phyloP scores from a whole-genome alignment of 2,113 vertebrate genomes.

The Prochilodus magdalenae region DNA sequence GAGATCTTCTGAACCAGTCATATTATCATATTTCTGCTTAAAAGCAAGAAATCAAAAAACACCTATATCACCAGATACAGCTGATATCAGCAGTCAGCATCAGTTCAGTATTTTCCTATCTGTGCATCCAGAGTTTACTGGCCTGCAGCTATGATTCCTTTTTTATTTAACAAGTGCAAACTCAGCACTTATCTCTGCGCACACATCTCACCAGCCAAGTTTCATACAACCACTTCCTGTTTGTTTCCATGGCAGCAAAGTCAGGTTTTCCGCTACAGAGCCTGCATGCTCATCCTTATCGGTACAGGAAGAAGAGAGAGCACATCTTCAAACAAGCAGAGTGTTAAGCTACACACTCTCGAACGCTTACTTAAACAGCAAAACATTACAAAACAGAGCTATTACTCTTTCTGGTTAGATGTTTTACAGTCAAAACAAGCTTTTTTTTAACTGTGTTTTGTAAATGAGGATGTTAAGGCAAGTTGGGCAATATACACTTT shows the following conservation, averaged over 20 bases:
- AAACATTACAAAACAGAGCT: too few relatives aligned
- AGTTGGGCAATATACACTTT: too few relatives aligned
- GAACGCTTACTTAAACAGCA: too few relatives aligned
- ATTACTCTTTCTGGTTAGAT: too few relatives aligned
- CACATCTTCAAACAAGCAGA: slow-evolving; percentile 23
- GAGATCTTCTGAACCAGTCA: neutral
- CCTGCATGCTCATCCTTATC: slow-evolving; percentile 63
- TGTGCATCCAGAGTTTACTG: slow-evolving; percentile 32
- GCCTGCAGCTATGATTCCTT: slow-evolving; percentile 24
- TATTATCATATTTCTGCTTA: neutral
- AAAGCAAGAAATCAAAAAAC: neutral
- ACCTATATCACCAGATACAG: neutral
- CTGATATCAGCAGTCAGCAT: neutral
- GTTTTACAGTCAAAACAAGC: too few relatives aligned
- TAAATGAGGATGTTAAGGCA: too few relatives aligned
- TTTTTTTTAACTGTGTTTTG: too few relatives aligned
- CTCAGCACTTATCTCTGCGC: slow-evolving; percentile 59
- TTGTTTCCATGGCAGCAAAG: slow-evolving; percentile 74
- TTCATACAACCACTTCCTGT: slow-evolving; percentile 79
- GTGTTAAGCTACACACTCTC: neutral
- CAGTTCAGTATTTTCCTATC: neutral
- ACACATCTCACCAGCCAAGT: slow-evolving; percentile 65
- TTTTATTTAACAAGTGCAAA: slow-evolving; percentile 38
- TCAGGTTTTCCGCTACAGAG: slow-evolving; percentile 71
- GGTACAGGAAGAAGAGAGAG: slow-evolving; percentile 71